Conservation (phyloP, 1,140 invertebrate genomes). For the Drosophila ananassae region DNA sequence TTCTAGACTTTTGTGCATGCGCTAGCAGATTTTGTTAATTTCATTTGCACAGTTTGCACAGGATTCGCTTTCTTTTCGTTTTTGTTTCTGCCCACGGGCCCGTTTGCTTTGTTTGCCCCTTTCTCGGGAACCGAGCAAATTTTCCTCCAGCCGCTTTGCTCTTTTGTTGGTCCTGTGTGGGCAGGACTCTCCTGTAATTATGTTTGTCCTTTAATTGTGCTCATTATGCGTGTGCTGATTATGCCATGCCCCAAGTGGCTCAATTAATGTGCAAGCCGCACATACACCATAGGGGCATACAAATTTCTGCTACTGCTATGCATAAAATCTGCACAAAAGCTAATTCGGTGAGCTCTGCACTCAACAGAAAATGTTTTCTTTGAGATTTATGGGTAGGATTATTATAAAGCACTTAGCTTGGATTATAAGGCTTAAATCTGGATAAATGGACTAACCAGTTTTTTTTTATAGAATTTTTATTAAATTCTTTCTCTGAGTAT, state of each 20-base stretch:
- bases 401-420: neutral
- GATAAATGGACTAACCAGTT: neutral
- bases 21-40: conserved; percentile 75
- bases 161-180: conserved; percentile 37
- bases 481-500: no score
- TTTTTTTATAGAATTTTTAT: neutral
- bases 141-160: conserved; percentile 46
- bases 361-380: conserved; percentile 21
- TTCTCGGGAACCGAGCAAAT: conserved; percentile 16
- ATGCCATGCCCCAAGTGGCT: conserved; percentile 73
- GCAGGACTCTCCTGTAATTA: conserved; percentile 69
- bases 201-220: conserved; percentile 81
- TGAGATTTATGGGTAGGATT: neutral
- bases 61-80: conserved; percentile 32
- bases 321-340: conserved; percentile 15
- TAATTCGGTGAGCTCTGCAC: neutral
- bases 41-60: conserved; percentile 77
- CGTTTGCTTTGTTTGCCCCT: conserved; percentile 20
- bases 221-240: conserved; percentile 79
- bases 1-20: conserved; percentile 57
- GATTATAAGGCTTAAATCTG: neutral
- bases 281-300: conserved; percentile 8
- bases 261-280: conserved; percentile 63
- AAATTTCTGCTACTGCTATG: conserved; percentile 30
- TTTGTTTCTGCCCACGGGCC: conserved; percentile 31